phyloP scores from a whole-genome alignment of 2,113 vertebrate genomes.

The Chlorodrepanis virens region DNA sequence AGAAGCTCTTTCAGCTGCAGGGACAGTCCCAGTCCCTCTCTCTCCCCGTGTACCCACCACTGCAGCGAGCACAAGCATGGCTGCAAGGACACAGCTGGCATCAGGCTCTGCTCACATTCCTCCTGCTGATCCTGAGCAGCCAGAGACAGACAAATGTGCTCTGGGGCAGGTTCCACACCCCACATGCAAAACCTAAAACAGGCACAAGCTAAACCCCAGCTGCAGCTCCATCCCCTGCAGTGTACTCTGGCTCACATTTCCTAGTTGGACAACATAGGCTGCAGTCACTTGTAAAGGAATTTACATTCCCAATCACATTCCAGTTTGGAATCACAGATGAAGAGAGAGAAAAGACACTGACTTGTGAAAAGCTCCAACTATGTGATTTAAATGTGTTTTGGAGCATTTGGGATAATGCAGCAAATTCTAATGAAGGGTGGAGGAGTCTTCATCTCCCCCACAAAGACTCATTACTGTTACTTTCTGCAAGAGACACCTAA shows the following conservation, averaged over 20 bases:
- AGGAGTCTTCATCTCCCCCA: not conserved
- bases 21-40: not conserved
- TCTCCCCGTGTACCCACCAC: rapidly evolving
- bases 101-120: not conserved
- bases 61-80: not conserved
- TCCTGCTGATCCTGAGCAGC: not conserved
- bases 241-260: not conserved
- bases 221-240: not conserved
- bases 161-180: not conserved
- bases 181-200: not conserved
- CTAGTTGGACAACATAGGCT: not conserved
- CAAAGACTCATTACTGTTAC: not conserved
- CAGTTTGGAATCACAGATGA: not conserved
- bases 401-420: not conserved
- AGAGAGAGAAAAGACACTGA: not conserved
- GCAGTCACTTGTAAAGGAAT: slow-evolving; percentile 17
- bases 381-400: not conserved
- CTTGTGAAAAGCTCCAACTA: not conserved
- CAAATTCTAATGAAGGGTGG: slow-evolving; percentile 3
- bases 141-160: rapidly evolving
- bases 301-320: not conserved
- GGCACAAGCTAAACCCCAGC: not conserved
- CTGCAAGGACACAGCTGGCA: not conserved
- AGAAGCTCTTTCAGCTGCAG: not conserved
- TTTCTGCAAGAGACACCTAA: not conserved